These are phyloP conservation scores for Plutomurus gul DNA, from an alignment of 1,140 invertebrate species.

Conservation along the genomic window DNA sequence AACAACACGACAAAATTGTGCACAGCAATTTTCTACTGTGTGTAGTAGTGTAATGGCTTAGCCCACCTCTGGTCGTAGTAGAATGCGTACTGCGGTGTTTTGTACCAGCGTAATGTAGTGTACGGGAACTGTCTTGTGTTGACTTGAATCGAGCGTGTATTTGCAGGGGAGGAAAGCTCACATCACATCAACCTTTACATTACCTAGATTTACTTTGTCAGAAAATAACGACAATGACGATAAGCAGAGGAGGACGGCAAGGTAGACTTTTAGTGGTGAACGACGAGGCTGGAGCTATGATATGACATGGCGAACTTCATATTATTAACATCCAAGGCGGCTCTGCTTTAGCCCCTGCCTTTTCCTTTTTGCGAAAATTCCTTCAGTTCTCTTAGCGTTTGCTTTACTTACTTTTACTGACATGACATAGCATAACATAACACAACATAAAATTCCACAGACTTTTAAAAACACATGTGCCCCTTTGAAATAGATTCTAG, in stretches of 20 bases:
- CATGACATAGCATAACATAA: conserved; percentile 29
- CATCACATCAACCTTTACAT: conserved; percentile 20
- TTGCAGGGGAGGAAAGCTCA: conserved; percentile 3
- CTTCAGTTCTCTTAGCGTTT: not conserved
- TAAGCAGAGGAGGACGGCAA: conserved; percentile 11
- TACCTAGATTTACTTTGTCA: conserved; percentile 29
- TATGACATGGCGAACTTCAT: not conserved
- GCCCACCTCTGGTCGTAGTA: too few relatives aligned
- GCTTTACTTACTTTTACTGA: not conserved
- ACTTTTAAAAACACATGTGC: conserved; percentile 29
- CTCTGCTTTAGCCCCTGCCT: not conserved
- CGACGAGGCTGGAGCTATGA: not conserved
- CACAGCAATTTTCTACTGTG: not conserved
- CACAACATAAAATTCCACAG: conserved; percentile 29
- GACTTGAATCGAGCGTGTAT: not conserved
- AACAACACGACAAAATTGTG: not conserved
- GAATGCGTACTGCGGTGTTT: too few relatives aligned
- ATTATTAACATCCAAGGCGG: not conserved
- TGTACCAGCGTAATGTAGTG: not conserved
- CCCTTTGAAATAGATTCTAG: conserved; percentile 17
- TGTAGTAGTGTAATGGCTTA: not conserved
- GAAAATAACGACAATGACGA: conserved; percentile 29
- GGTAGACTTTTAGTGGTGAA: not conserved
- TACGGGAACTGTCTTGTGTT: not conserved
- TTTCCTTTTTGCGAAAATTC: conserved; percentile 8